Percentiles rank a stretch among this genome's conserved stretches.
These are phyloP conservation scores for Flabesymbios commensalis DNA, from an alignment of 2,888 invertebrate species.

Conservation along the genomic window DNA sequence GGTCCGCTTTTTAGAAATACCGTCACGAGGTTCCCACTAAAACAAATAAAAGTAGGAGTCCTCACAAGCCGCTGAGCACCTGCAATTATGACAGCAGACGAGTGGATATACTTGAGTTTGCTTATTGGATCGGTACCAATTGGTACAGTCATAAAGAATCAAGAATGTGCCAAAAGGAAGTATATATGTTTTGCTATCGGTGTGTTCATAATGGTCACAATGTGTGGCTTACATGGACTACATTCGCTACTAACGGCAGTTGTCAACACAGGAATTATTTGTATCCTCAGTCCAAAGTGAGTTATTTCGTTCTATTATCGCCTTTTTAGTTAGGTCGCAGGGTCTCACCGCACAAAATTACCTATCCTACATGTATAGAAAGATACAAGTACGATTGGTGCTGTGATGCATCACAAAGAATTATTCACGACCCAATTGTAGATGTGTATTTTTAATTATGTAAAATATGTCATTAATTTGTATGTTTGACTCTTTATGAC, in stretches of 20 bases:
- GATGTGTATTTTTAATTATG: background rate
- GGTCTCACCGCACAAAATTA: too few relatives aligned
- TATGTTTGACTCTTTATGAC: background rate
- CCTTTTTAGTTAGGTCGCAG: too few relatives aligned
- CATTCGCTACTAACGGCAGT: conserved; percentile 44
- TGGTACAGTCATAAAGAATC: conserved; percentile 41
- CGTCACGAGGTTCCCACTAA: too few relatives aligned
- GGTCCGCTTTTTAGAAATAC: too few relatives aligned
- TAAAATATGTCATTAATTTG: background rate
- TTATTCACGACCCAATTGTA: background rate
- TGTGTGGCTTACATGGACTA: conserved; percentile 41
- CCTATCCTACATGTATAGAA: too few relatives aligned
- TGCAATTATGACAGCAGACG: conserved; percentile 39
- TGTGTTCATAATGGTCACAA: conserved; percentile 40
- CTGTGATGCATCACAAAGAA: background rate
- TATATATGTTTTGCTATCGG: conserved; percentile 36
- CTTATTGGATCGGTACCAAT: conserved; percentile 44
- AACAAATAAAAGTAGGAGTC: too few relatives aligned
- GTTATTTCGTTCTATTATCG: conserved; percentile 2
- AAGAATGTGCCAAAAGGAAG: conserved; percentile 32
- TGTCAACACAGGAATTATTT: conserved; percentile 46
- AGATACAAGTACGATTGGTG: too few relatives aligned
- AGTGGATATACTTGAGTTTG: conserved; percentile 45
- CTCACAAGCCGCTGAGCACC: too few relatives aligned
- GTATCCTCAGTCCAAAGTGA: conserved; percentile 24